Evolutionary conservation across 2,797 vertebrate species (phyloP).

Genomic region (Eidolon dupreanum): DNA sequence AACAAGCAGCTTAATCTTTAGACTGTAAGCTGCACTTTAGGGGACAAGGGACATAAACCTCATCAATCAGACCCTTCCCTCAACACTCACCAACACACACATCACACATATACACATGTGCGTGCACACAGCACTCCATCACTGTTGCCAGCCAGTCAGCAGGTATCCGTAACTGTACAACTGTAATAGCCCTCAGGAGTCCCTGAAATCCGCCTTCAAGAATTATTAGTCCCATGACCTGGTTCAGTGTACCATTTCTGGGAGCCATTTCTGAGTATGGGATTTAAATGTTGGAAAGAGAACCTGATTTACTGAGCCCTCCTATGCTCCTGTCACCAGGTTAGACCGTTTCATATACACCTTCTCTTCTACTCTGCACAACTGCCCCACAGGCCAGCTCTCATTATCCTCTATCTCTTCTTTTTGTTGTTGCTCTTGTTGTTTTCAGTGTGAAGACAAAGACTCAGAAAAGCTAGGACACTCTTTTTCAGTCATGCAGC

Average conservation of each 20-base stretch:
- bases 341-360: accelerated
- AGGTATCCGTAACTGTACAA: background rate
- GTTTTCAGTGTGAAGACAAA: background rate
- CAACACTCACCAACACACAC: background rate
- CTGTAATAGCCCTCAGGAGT: background rate
- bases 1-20: background rate
- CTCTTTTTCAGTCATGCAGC: background rate
- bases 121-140: background rate
- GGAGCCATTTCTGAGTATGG: background rate
- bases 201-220: background rate
- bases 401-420: background rate
- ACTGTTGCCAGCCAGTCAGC: background rate
- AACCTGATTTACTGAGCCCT: background rate
- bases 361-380: background rate
- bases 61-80: background rate
- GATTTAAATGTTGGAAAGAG: background rate
- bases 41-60: background rate
- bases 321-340: background rate
- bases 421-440: background rate
- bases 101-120: accelerated
- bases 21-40: background rate
- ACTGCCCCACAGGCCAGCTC: too few relatives aligned
- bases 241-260: background rate
- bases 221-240: background rate
- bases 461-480: background rate